These are phyloP conservation scores for Amiota communis DNA, from an alignment of 2,888 invertebrate species.

Conservation along the genomic window DNA sequence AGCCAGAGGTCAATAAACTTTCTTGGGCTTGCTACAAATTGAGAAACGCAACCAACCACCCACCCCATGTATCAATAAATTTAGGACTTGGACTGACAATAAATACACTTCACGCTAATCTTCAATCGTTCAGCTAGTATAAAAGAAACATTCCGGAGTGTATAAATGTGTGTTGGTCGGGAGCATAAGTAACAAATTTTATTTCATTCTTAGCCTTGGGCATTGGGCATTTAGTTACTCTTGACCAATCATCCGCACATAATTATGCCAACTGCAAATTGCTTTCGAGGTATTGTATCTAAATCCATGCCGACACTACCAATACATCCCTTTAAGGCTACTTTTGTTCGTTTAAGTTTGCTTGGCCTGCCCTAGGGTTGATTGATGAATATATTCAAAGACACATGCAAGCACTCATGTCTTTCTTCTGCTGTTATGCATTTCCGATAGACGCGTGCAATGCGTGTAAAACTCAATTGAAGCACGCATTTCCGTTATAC, in stretches of 20 bases:
- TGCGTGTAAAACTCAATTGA: not conserved
- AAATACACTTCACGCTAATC: not conserved
- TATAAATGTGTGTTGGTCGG: too few relatives aligned
- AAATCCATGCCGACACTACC: too few relatives aligned
- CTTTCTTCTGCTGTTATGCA: not conserved
- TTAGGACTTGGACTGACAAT: not conserved
- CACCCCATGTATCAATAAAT: too few relatives aligned
- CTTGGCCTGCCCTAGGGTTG: too few relatives aligned
- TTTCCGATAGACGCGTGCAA: slow-evolving; percentile 8
- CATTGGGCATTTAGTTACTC: not conserved
- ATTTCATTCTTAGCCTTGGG: too few relatives aligned
- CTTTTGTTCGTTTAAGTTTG: too few relatives aligned
- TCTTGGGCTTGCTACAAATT: not conserved
- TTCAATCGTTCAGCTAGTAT: not conserved
- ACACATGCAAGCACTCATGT: not conserved
- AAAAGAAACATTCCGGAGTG: too few relatives aligned
- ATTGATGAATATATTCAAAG: too few relatives aligned
- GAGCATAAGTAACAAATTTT: too few relatives aligned
- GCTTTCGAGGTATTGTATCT: too few relatives aligned
- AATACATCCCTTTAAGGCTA: too few relatives aligned
- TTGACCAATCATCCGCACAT: slow-evolving; percentile 24
- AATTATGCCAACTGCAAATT: slow-evolving; percentile 16
- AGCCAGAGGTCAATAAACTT: slow-evolving; percentile 22
- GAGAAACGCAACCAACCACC: not conserved
- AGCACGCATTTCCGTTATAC: not conserved